phyloP scores from a whole-genome alignment of 2,113 vertebrate genomes.

The Silurus asotus region DNA sequence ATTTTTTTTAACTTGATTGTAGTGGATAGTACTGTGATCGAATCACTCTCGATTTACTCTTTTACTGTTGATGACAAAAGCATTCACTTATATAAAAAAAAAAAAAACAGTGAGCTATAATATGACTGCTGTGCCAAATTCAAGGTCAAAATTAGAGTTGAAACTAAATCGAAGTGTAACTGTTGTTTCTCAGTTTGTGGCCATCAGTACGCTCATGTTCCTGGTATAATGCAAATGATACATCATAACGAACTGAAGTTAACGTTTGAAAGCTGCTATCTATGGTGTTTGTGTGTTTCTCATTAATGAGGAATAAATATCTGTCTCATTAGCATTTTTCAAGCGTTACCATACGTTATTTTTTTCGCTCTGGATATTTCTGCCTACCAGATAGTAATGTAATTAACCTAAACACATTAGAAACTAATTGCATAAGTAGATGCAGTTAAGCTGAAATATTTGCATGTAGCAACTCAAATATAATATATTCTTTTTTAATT shows the following conservation, averaged over 20 bases:
- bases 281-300: slow-evolving; percentile 40
- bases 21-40: slow-evolving; percentile 34
- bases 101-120: slow-evolving; percentile 7
- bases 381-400: slow-evolving; percentile 50
- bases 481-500: neutral
- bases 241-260: slow-evolving; percentile 17
- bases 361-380: slow-evolving; percentile 43
- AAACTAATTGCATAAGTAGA: slow-evolving; percentile 38
- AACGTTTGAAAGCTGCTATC: slow-evolving; percentile 43
- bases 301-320: slow-evolving; percentile 50
- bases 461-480: neutral
- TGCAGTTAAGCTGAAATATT: slow-evolving; percentile 37
- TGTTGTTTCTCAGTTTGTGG: slow-evolving; percentile 18
- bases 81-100: slow-evolving; percentile 15
- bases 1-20: slow-evolving; percentile 43
- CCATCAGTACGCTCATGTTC: slow-evolving; percentile 12
- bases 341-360: slow-evolving; percentile 29
- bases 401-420: slow-evolving; percentile 46
- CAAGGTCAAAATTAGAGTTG: neutral
- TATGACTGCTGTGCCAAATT: neutral
- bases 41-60: slow-evolving; percentile 34
- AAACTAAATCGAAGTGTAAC: neutral
- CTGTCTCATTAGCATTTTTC: slow-evolving; percentile 51
- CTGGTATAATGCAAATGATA: neutral
- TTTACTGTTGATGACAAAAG: neutral